phyloP scores from a whole-genome alignment of 53 echinoderm and acorn worm genomes.

The Zoroaster sp. region DNA sequence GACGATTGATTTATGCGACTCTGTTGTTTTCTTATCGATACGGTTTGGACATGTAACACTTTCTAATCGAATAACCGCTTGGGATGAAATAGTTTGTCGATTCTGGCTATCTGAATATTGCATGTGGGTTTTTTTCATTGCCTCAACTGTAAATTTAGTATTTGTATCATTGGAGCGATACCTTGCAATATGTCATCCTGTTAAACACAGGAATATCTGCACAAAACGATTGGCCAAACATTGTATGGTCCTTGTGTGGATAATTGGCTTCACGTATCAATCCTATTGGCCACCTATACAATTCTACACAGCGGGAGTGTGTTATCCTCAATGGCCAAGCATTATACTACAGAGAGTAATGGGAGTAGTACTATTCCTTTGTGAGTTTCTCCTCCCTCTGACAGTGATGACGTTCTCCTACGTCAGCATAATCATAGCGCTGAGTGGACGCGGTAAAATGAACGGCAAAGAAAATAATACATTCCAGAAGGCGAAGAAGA shows the following conservation, averaged over 20 bases:
- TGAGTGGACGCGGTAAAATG: constrained; percentile 57
- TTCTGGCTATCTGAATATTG: constrained; percentile 83
- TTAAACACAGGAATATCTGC: constrained; percentile 78
- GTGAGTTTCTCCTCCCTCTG: constrained; percentile 83
- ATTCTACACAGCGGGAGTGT: constrained; percentile 40
- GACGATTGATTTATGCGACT: constrained; percentile 68
- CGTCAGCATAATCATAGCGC: constrained; percentile 79
- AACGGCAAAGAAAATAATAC: constrained; percentile 62
- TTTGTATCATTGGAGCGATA: constrained; percentile 80
- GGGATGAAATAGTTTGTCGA: constrained; percentile 69
- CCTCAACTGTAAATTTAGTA: constrained; percentile 78
- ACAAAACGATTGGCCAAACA: constrained; percentile 70
- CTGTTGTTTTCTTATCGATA: constrained; percentile 61
- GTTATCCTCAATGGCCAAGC: constrained; percentile 73
- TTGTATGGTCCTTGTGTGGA: constrained; percentile 67
- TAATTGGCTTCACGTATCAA: constrained; percentile 78
- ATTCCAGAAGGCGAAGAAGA: constrained; percentile 83
- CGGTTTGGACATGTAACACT: constrained; percentile 35
- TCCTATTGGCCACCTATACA: constrained; percentile 83
- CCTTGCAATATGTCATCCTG: constrained; percentile 74
- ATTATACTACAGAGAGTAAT: constrained; percentile 64
- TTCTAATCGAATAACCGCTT: neutral
- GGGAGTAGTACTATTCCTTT: constrained; percentile 77
- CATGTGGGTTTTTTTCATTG: constrained; percentile 82
- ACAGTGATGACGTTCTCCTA: constrained; percentile 83